Evolutionary conservation across 2,888 invertebrate species (phyloP).

Genomic region (Idaea biselata): DNA sequence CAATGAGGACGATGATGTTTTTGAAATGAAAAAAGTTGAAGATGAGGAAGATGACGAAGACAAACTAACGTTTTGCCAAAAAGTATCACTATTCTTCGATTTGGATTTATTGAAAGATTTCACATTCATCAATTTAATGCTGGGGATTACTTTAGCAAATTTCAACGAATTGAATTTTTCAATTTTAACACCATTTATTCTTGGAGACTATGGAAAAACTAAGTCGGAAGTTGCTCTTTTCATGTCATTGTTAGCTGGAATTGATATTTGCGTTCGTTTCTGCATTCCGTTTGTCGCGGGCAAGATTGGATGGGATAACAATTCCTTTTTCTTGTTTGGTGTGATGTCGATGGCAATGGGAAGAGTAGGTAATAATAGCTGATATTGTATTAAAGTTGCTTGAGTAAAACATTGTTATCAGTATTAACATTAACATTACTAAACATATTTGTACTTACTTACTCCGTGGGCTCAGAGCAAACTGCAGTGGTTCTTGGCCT

Average conservation of each 20-base stretch:
- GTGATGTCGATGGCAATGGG: conserved; percentile 84
- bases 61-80: conserved; percentile 71
- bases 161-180: conserved; percentile 88
- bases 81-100: conserved; percentile 84
- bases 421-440: neutral
- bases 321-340: conserved; percentile 85
- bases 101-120: conserved; percentile 85
- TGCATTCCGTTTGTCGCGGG: conserved; percentile 85
- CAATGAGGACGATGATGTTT: conserved; percentile 56
- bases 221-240: conserved; percentile 83
- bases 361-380: conserved; percentile 77
- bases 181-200: conserved; percentile 85
- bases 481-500: too few species aligned
- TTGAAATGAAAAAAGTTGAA: conserved; percentile 41
- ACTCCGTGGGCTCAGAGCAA: too few species aligned
- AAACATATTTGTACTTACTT: too few species aligned
- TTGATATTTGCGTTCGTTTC: conserved; percentile 84
- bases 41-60: conserved; percentile 42
- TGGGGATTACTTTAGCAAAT: conserved; percentile 85
- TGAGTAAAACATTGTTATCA: neutral
- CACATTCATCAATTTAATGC: conserved; percentile 85
- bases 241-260: conserved; percentile 85
- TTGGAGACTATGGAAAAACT: conserved; percentile 83
- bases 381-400: neutral
- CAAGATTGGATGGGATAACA: conserved; percentile 85